Conservation (phyloP, 2,888 invertebrate species). For the Tetrapedia diversipes region DNA sequence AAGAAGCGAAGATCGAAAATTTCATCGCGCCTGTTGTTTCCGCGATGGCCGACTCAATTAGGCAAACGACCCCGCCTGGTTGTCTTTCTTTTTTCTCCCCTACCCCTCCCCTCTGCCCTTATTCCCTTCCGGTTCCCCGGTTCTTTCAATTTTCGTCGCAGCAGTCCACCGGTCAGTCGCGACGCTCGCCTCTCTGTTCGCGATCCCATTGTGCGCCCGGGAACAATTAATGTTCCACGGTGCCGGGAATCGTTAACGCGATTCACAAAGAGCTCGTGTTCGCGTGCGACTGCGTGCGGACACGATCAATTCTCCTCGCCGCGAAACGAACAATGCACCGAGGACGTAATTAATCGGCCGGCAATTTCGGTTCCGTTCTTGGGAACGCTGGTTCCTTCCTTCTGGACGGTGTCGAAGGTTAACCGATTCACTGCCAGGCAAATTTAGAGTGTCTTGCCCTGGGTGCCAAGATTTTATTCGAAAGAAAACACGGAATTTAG, state of each 20-base stretch:
- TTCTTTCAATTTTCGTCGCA: conserved; percentile 35
- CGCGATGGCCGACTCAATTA: conserved; percentile 54
- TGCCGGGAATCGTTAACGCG: conserved; percentile 62
- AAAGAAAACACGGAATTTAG: too few relatives aligned
- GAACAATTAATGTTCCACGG: conserved; percentile 64
- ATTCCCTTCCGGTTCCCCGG: neutral
- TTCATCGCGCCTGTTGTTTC: conserved; percentile 6
- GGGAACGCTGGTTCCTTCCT: conserved; percentile 32
- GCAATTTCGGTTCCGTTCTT: conserved; percentile 36
- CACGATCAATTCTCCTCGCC: conserved; percentile 61
- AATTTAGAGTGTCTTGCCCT: too few relatives aligned
- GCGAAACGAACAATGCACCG: conserved; percentile 53
- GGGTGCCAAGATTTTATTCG: too few relatives aligned
- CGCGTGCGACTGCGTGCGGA: conserved; percentile 28
- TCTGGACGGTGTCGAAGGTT: conserved; percentile 10
- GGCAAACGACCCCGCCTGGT: conserved; percentile 37
- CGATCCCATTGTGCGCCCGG: conserved; percentile 52
- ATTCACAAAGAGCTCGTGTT: conserved; percentile 53
- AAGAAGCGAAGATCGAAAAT: neutral
- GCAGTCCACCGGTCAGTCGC: conserved; percentile 40
- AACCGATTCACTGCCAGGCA: too few relatives aligned
- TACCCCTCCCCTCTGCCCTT: neutral
- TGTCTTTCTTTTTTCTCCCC: neutral
- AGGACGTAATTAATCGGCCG: conserved; percentile 61
- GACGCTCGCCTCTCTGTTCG: conserved; percentile 28